These are phyloP conservation scores for Bubo blakistoni DNA, from an alignment of 2,113 vertebrate species.

Conservation along the genomic window DNA sequence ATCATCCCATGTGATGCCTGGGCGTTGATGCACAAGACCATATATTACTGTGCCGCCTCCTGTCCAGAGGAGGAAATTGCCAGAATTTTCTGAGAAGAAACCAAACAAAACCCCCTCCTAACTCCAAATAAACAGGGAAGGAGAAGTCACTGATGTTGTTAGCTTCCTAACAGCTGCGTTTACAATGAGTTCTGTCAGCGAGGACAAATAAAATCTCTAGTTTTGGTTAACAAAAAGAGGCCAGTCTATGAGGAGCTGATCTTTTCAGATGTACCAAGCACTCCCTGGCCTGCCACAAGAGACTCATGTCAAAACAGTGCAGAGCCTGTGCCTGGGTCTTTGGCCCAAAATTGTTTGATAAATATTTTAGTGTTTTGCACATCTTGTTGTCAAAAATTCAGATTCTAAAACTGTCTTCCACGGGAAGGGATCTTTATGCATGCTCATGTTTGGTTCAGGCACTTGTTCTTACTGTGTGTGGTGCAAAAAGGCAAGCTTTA, in stretches of 20 bases:
- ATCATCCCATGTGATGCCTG: neutral
- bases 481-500: slow-evolving; percentile 2
- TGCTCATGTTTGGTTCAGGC: slow-evolving; percentile 41
- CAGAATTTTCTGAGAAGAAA: neutral
- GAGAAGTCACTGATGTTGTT: neutral
- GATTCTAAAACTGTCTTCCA: neutral
- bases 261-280: neutral
- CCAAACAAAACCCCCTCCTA: neutral
- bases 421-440: slow-evolving; percentile 16
- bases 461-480: neutral
- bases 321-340: neutral
- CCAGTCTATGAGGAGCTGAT: neutral
- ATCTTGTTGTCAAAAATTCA: neutral
- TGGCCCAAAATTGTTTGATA: neutral
- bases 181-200: neutral
- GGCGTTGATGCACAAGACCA: neutral
- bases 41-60: neutral
- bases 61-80: neutral
- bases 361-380: slow-evolving; percentile 19
- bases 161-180: neutral
- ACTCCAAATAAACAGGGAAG: neutral
- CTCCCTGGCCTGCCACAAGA: neutral
- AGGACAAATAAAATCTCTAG: neutral
- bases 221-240: neutral
- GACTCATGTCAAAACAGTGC: neutral